Evolutionary conservation across 2,113 vertebrate genomes (phyloP).

Genomic region (Gymnorhina tibicen): DNA sequence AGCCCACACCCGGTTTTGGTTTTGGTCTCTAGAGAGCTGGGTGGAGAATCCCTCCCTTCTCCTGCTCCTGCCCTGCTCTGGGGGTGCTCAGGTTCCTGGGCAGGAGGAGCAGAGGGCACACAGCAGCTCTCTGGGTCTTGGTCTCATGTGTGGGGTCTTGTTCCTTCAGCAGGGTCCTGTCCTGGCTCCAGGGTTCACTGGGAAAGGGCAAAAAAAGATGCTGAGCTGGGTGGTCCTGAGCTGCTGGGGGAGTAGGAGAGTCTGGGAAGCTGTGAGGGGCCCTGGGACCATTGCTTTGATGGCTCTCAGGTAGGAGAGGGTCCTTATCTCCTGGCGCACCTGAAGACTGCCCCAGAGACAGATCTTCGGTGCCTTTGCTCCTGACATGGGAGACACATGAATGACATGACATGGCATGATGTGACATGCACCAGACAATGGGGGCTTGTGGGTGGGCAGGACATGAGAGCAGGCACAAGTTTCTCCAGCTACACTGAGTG

Average conservation of each 20-base stretch:
- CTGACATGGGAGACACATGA: not conserved
- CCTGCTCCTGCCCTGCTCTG: not conserved
- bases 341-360: not conserved
- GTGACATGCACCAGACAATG: not conserved
- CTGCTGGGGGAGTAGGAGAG: not conserved
- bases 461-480: not conserved
- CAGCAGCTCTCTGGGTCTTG: not conserved
- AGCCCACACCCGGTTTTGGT: no score
- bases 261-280: not conserved
- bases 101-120: not conserved
- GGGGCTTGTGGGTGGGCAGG: not conserved
- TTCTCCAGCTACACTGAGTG: not conserved
- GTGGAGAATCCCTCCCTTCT: not conserved
- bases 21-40: not conserved
- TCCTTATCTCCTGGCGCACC: not conserved
- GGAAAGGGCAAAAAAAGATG: not conserved
- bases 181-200: not conserved
- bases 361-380: not conserved
- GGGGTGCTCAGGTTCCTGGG: not conserved
- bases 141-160: not conserved
- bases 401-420: not conserved
- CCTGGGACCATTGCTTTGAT: not conserved
- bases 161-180: not conserved
- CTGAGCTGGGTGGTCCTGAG: not conserved
- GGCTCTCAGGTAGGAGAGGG: not conserved